Evolutionary conservation across 2,797 vertebrate genomes (phyloP).

Genomic region (Danio aesculapii): DNA sequence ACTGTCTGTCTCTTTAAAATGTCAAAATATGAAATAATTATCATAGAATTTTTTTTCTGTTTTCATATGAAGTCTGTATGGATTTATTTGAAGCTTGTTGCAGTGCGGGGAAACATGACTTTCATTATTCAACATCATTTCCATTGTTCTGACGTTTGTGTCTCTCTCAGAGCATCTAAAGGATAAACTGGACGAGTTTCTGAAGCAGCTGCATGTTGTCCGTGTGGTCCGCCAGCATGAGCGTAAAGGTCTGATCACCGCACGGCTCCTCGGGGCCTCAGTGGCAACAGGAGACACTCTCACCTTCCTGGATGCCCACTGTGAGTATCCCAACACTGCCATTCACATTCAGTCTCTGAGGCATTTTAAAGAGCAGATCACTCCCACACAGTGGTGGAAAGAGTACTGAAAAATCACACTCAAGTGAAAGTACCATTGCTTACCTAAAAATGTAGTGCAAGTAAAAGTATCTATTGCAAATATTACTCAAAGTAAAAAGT

Average conservation of each 20-base stretch:
- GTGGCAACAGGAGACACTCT: constrained; percentile 93
- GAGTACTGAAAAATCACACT: too few species aligned
- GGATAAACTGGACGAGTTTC: constrained; percentile 89
- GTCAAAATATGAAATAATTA: too few species aligned
- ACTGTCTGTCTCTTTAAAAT: too few species aligned
- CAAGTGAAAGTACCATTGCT: too few species aligned
- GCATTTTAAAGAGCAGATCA: constrained; percentile 42
- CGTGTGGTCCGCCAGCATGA: constrained; percentile 91
- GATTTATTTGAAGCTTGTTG: neutral
- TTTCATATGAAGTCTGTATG: neutral
- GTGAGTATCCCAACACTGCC: constrained; percentile 80
- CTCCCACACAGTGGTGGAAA: constrained; percentile 13
- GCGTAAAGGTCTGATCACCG: constrained; percentile 96
- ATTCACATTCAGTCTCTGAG: neutral
- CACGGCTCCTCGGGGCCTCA: constrained; percentile 91
- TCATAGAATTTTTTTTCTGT: too few species aligned
- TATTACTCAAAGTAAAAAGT: too few species aligned
- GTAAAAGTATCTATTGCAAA: too few species aligned
- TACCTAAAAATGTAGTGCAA: too few species aligned
- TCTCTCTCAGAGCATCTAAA: constrained; percentile 85
- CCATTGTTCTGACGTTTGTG: too few species aligned
- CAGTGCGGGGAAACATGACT: neutral
- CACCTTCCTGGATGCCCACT: constrained; percentile 97
- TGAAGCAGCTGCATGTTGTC: constrained; percentile 90
- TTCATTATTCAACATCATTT: too few species aligned